Base-by-base conservation (phyloP, 2,888 invertebrate genomes). In the Horisme vitalbata region DNA sequence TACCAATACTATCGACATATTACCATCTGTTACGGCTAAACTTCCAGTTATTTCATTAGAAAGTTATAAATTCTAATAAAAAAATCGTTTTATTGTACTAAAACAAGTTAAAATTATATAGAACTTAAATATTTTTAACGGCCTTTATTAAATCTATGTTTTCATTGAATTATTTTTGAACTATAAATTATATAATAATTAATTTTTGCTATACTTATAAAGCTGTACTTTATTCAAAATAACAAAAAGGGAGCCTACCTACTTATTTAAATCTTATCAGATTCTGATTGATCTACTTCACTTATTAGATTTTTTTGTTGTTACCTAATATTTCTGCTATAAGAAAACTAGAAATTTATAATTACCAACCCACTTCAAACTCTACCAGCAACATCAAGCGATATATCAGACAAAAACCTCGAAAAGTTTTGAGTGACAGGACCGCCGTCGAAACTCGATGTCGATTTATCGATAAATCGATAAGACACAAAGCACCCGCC, bases 381-480 rank as follows among this genome's bases (percentile, higher is more conserved):
- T 68, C 50, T 15, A 49, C 45, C 78, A 46, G 62, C 68, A 65
- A 71, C 83, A 75, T 61, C 32, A 69, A 79, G 75, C 24, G 71
- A 80, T 77, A 80, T 74, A 83, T 76, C 75, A 34, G 74, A 73
- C 77, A 87, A 86, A 85, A 84, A 80, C 77, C 67, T 73, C 72
- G 57, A 79, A 81, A 80, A 71, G 65, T 68, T 73, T 82, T 88
- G 89, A 89, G 83, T 88, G 89, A 88, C 89, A 76, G 84, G 89
- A 84, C 88, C 88, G 88, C 89, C 87, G 68, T 75, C 76, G 78
- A 79, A 80, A 77, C 41, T 43, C 80, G 79, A 83, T 83, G 79
- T 83, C 83, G 83, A 84, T 81, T 79, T 48, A 69, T 75, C 76
- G 86, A 80, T 80, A 81, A 79, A 68, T 75, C 76, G 86, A 80